Percentiles rank a stretch among this genome's conserved stretches.
Conservation (phyloP, 2,113 vertebrate genomes). For the Tonatia bakeri region DNA sequence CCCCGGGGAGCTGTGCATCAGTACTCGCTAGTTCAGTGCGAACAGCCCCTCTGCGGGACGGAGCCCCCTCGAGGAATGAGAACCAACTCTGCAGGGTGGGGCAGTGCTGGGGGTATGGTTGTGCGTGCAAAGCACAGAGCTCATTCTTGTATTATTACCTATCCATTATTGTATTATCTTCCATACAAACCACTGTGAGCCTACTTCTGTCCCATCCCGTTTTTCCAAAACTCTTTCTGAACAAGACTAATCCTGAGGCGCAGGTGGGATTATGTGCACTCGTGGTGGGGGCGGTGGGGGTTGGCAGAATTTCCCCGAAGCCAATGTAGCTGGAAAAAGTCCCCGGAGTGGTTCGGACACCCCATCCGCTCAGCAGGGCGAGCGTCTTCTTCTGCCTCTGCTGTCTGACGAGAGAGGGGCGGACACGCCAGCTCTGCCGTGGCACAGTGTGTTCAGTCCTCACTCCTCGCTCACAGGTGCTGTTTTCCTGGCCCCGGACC, state of each 20-base stretch:
- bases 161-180: neutral
- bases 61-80: neutral
- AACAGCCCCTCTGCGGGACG: neutral
- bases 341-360: neutral
- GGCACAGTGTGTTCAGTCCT: slow-evolving; percentile 20
- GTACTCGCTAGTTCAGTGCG: neutral
- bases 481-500: slow-evolving; percentile 14
- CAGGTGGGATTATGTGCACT: neutral
- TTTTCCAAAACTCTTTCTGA: neutral
- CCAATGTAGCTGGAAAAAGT: neutral
- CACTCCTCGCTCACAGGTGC: neutral
- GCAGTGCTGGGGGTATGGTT: neutral
- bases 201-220: neutral
- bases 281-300: too few relatives aligned
- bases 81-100: neutral
- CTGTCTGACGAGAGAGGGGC: neutral
- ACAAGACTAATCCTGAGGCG: neutral
- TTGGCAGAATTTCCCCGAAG: neutral
- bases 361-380: neutral
- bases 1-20: neutral
- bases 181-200: neutral
- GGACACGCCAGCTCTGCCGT: neutral
- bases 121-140: neutral
- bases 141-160: neutral
- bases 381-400: neutral